phyloP scores from a whole-genome alignment of 2,797 vertebrate genomes.

The Micrastur ruficollis region DNA sequence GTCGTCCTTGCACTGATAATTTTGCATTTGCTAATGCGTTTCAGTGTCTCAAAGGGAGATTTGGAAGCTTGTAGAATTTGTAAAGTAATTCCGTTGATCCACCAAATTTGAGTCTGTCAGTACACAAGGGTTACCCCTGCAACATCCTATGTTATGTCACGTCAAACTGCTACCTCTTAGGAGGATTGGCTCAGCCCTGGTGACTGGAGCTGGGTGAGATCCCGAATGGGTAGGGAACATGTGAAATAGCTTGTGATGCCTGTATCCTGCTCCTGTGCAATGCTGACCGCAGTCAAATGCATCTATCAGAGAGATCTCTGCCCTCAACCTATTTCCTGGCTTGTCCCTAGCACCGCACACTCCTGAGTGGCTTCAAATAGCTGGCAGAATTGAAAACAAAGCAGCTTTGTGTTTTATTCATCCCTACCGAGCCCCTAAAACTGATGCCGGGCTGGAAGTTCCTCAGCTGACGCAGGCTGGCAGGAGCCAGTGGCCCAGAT shows the following conservation, averaged over 20 bases:
- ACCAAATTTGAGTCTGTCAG: neutral
- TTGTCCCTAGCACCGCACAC: neutral
- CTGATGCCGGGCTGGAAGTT: neutral
- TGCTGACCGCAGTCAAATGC: neutral
- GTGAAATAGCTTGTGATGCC: neutral
- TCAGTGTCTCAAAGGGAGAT: neutral
- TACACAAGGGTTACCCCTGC: neutral
- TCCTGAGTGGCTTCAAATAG: conserved; percentile 26
- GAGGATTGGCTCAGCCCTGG: neutral
- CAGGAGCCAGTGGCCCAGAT: neutral
- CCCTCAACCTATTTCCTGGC: conserved; percentile 8
- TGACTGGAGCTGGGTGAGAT: neutral
- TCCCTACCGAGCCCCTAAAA: neutral
- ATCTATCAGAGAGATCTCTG: neutral
- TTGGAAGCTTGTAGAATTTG: neutral
- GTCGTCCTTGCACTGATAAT: neutral
- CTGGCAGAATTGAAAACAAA: conserved; percentile 35
- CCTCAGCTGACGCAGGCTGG: neutral
- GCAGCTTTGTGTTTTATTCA: conserved; percentile 15
- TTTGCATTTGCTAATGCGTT: neutral
- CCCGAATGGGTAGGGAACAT: neutral
- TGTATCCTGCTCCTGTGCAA: neutral
- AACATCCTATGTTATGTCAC: neutral
- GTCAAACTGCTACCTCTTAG: neutral
- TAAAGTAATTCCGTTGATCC: neutral